Conservation (phyloP, 2,797 vertebrate genomes). For the Hypotaenidia philippensis region DNA sequence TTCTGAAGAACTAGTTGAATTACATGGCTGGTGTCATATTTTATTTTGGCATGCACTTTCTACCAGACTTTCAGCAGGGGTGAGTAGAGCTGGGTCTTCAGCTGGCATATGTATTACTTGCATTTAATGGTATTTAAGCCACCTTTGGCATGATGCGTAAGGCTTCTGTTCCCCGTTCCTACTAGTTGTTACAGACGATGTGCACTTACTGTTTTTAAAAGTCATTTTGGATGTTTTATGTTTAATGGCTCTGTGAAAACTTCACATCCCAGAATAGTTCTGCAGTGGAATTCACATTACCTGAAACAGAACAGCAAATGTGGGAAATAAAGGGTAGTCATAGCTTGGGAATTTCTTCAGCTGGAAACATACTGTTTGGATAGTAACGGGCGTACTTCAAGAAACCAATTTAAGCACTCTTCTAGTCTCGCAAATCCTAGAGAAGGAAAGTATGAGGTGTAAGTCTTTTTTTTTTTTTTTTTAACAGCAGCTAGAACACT, state of each 20-base stretch:
- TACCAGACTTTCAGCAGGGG: conserved; percentile 6
- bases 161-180: neutral
- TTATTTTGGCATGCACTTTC: neutral
- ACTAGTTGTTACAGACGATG: neutral
- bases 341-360: neutral
- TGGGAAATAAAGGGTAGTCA: neutral
- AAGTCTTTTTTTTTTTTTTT: neutral
- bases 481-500: neutral
- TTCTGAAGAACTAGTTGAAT: conserved; percentile 38
- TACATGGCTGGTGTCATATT: neutral
- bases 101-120: neutral
- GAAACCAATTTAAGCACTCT: neutral
- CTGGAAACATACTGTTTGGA: neutral
- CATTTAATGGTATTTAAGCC: neutral
- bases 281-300: neutral
- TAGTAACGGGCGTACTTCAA: neutral
- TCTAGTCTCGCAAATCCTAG: neutral
- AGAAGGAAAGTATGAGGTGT: neutral
- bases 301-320: neutral
- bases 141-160: neutral
- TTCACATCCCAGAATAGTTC: neutral
- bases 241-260: neutral
- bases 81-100: conserved; percentile 53
- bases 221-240: neutral
- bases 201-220: neutral